Evolutionary conservation across 2,113 vertebrate genomes (phyloP), one percentile per base, ranked within the genome.

Genomic region (Pyxicephalus adspersus): DNA sequence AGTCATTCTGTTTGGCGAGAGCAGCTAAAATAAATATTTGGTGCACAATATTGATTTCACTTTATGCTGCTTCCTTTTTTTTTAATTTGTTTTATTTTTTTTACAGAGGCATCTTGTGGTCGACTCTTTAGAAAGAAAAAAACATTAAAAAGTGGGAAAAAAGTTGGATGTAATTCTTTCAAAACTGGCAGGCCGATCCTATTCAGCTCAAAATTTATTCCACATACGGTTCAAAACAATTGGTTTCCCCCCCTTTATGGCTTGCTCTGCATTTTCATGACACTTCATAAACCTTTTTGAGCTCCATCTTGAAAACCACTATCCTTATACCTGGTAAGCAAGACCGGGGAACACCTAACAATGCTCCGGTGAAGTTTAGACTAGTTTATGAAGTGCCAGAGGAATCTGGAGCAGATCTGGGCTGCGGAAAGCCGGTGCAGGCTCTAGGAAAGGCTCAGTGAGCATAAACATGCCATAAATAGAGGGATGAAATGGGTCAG

Each of bases 211-310:
- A 5, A 79, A 83, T 83, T 65, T 83, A 61, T 80, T 79, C 68
- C 75, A 72, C 83, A 83, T 83, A 79, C 83, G 60, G 63, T 63
- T 83, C 58, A 67, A 80, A 79, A 80, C 77, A 79, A 75, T 79
- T 83, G 54, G 64, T 58, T 67, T 60, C 67, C 55, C 22, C 54
- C 61, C 31, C 76, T 83, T 74, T 79, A 79, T 75, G 34, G 61
- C 76, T 79, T 79, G 68, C 63, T 74, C 34, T 61, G 54, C 77
- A 74, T 75, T 80, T 54, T 31, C 66, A 74, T 74, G 83, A 79
- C 76, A 83, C 68, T 80, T 83, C 76, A 83, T 83, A 79, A 79
- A 75, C 50, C 58, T 74, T 70, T 67, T 26, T 71, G 52, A 79
- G 67, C 63, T 79, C 75, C 64, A 74, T 82, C 85, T 58, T 84